Evolutionary conservation across 2,113 vertebrate genomes (phyloP).

Genomic region (Petrocephalus zakoni): DNA sequence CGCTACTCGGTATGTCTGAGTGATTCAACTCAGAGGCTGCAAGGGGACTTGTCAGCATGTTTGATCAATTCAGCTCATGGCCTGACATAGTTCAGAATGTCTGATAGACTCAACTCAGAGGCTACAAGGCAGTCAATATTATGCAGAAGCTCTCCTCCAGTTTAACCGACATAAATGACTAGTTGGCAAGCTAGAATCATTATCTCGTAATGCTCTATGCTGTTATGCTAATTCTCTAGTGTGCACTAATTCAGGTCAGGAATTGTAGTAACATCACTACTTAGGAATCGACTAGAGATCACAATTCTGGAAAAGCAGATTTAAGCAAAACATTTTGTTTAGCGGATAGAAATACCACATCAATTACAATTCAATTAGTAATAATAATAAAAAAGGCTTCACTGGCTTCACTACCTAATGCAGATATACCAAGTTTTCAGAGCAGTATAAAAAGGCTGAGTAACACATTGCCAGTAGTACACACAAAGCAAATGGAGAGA

Average conservation of each 20-base stretch:
- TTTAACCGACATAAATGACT: background rate
- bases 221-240: background rate
- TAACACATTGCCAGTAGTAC: background rate
- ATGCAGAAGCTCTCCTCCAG: background rate
- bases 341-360: background rate
- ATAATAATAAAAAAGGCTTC: background rate
- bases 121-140: background rate
- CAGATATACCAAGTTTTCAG: background rate
- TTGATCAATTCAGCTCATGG: background rate
- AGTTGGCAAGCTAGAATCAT: background rate
- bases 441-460: background rate
- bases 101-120: background rate
- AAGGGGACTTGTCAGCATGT: background rate
- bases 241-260: background rate
- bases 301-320: background rate
- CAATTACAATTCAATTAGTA: background rate
- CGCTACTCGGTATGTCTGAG: background rate
- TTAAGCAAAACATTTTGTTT: background rate
- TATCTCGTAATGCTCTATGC: background rate
- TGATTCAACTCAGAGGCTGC: background rate
- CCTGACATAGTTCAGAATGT: background rate
- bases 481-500: background rate
- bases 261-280: background rate
- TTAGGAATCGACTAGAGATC: background rate
- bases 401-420: background rate